Evolutionary conservation across 1,140 invertebrate genomes (phyloP).

Genomic region (Antheraea pernyi): DNA sequence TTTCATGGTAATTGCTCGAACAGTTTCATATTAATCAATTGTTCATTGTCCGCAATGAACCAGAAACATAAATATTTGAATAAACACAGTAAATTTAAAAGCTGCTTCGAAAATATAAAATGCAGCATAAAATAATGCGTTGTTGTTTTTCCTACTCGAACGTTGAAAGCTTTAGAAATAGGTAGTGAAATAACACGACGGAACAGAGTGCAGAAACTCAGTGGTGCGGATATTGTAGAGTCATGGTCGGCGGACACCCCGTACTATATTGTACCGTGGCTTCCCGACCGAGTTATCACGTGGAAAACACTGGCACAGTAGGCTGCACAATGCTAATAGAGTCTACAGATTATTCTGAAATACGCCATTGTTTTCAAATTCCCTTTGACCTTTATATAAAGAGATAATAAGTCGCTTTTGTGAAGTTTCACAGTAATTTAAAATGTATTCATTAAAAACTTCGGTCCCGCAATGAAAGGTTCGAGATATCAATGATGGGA

Average conservation of each 20-base stretch:
- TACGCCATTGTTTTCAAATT: too few species aligned
- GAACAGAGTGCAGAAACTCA: constrained; percentile 25
- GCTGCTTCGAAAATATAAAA: background rate
- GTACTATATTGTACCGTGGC: constrained; percentile 21
- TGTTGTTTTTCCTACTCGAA: background rate
- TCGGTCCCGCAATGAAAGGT: too few species aligned
- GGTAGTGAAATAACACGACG: background rate
- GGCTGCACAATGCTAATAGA: too few species aligned
- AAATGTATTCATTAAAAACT: too few species aligned
- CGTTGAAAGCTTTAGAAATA: background rate
- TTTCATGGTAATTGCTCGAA: too few species aligned
- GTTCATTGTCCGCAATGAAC: too few species aligned
- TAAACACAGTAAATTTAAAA: background rate
- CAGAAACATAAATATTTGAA: background rate
- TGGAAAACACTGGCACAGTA: constrained; percentile 17
- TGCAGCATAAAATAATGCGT: background rate
- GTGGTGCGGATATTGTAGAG: constrained; percentile 37
- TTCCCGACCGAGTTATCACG: constrained; percentile 15
- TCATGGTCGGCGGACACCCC: constrained; percentile 15
- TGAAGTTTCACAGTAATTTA: too few species aligned
- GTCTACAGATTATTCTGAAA: too few species aligned
- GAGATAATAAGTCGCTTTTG: too few species aligned
- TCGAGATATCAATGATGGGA: too few species aligned
- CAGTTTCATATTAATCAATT: too few species aligned
- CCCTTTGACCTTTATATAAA: too few species aligned